A percentile compares a stretch with the other conserved stretches of the same genome.
phyloP scores from a whole-genome alignment of 2,888 invertebrate genomes.

The Mesopsocus fuscifrons region DNA sequence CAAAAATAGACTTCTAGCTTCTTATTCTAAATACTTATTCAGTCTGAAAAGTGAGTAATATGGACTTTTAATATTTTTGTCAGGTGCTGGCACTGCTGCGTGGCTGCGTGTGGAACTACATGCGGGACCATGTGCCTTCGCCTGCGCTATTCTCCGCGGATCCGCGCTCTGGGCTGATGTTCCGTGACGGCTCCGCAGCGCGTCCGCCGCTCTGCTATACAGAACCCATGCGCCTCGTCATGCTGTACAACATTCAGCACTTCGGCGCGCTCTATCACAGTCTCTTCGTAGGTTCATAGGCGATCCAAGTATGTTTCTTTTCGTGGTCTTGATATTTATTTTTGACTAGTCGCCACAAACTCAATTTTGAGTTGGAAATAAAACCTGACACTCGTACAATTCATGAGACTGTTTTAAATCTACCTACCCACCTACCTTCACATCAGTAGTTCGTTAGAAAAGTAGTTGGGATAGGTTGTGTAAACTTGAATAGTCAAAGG shows the following conservation, averaged over 20 bases:
- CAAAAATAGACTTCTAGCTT: no score
- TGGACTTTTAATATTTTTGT: no score
- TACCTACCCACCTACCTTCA: no score
- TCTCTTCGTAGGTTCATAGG: constrained; percentile 32
- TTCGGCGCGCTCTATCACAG: constrained; percentile 58
- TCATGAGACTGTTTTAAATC: no score
- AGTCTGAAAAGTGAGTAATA: no score
- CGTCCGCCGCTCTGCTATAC: constrained; percentile 55
- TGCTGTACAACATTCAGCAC: constrained; percentile 58
- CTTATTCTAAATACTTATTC: no score
- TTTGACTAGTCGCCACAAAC: no score
- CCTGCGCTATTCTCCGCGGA: constrained; percentile 59
- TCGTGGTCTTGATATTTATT: not conserved
- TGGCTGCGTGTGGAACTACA: constrained; percentile 79
- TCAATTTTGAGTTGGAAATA: no score
- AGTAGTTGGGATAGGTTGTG: no score
- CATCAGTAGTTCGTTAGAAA: no score
- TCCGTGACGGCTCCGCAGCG: constrained; percentile 55
- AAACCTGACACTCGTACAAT: no score
- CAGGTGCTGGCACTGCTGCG: constrained; percentile 59
- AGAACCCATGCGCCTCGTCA: constrained; percentile 55
- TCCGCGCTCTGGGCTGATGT: constrained; percentile 26
- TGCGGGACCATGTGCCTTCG: constrained; percentile 73
- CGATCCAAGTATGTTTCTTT: not conserved
- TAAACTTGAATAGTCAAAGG: no score